These are phyloP conservation scores for Syrphus vitripennis DNA, from an alignment of 2,888 invertebrate genomes.

Conservation along the genomic window DNA sequence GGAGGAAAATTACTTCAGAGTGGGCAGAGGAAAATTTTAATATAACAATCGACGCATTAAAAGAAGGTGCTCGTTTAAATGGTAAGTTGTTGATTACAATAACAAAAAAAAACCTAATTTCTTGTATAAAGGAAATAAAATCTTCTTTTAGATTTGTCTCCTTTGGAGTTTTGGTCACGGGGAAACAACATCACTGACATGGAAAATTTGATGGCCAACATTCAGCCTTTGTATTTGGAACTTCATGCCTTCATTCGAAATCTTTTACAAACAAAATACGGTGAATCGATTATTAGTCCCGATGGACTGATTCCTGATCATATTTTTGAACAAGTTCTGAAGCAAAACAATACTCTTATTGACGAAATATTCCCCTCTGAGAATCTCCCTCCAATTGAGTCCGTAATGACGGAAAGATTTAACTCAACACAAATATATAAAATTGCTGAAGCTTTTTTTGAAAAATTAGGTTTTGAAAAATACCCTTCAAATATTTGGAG, in stretches of 20 bases:
- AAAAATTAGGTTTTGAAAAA: neutral
- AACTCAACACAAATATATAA: neutral
- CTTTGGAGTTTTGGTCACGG: neutral
- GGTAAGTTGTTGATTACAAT: neutral
- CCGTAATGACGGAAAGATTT: neutral
- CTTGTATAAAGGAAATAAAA: no score
- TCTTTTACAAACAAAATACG: slow-evolving; percentile 86
- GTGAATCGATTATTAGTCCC: slow-evolving; percentile 80
- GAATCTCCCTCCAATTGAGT: neutral
- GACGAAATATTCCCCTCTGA: neutral
- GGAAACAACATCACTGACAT: slow-evolving; percentile 81
- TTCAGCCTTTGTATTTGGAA: slow-evolving; percentile 89
- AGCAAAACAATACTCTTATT: slow-evolving; percentile 2
- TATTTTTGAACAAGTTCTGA: slow-evolving; percentile 83
- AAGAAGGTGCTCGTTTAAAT: neutral
- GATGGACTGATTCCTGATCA: slow-evolving; percentile 88
- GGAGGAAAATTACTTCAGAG: slow-evolving; percentile 67
- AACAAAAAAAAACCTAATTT: no score
- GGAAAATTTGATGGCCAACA: slow-evolving; percentile 85
- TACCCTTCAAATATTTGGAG: neutral
- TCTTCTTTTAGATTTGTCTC: neutral
- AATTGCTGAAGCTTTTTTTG: neutral
- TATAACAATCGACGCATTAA: neutral
- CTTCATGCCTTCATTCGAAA: slow-evolving; percentile 89
- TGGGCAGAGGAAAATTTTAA: slow-evolving; percentile 73